Evolutionary conservation across 2,113 vertebrate species (phyloP), one percentile per base, ranked within the genome.

Genomic region (Ellobius talpinus): DNA sequence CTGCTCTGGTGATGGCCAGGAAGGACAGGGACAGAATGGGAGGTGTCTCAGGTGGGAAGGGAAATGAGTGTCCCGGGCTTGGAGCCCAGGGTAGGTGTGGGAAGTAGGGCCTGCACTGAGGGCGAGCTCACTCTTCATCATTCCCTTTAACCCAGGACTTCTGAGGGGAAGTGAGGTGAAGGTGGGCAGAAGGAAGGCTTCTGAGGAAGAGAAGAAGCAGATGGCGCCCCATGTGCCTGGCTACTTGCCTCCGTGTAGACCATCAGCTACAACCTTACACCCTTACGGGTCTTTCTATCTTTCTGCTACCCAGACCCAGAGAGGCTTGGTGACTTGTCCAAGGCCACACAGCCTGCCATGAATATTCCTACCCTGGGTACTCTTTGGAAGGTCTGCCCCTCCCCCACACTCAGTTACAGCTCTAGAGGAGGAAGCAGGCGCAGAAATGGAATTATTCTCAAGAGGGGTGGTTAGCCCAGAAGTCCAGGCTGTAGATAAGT

Each of bases 221-320:
- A 90, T 0, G 0, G 29, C 0, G 0, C 12, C 10, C 4, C 1
- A 10, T 7, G 65, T 24, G 58, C 45, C 72, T 17, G 4, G 19
- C 52, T 17, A 36, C 87, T 2, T 23, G 14, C 16, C 24, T 68
- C 42, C 14, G 4, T 5, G 36, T 7, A 31, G 72, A 17, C 76
- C 65, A 24, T 55, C 26, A 33, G 23, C 68, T 21, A 31, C 45
- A 11, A 24, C 29, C 31, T 1, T 0, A 21, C 33, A 14, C 29
- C 52, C 33, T 24, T 17, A 45, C 33, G 6, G 11, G 12, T 47
- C 85, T 47, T 74, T 36, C 24, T 36, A 50, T 4, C 39, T 55
- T 79, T 47, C 89, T 61, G 24, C 58, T 21, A 9, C 1, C 0
- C 5, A 65, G 68, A 4, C 47, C 42, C 47, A 61, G 55, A n/a